Conservation (phyloP, 2,888 invertebrate genomes). For the Bimastos eiseni region DNA sequence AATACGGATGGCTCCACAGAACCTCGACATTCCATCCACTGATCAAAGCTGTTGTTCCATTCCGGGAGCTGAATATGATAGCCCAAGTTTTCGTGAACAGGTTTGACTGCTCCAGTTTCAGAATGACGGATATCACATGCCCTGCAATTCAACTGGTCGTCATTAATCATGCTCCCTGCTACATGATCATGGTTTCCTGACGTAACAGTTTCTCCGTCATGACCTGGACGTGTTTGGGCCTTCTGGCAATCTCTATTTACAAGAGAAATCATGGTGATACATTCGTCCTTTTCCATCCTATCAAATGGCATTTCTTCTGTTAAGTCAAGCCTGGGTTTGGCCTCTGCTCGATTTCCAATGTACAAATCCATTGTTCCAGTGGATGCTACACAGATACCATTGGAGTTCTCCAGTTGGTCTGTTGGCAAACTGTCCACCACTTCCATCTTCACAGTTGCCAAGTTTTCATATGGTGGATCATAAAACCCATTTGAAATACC, state of each 20-base stretch:
- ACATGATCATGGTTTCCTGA: not conserved
- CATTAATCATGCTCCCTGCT: not conserved
- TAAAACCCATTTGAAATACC: slow-evolving; percentile 22
- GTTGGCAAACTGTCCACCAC: not conserved
- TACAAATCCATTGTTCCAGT: not conserved
- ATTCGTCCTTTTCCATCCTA: not conserved
- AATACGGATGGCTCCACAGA: too few relatives aligned
- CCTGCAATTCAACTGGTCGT: not conserved
- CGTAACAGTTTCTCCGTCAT: not conserved
- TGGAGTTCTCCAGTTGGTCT: not conserved
- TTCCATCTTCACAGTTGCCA: not conserved
- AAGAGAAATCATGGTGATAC: not conserved
- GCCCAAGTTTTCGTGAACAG: not conserved
- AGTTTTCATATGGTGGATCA: slow-evolving; percentile 28
- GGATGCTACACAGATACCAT: not conserved
- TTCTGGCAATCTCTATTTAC: not conserved
- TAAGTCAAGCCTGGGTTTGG: not conserved
- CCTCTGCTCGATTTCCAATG: not conserved
- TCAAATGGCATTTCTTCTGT: not conserved
- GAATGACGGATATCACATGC: not conserved
- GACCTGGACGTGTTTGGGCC: not conserved
- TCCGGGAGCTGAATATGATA: not conserved
- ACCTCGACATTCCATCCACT: not conserved
- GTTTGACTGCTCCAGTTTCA: not conserved
- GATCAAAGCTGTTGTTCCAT: not conserved